Base-by-base conservation (phyloP, 2,888 invertebrate genomes). In the Marasmarcha lunaedactyla region DNA sequence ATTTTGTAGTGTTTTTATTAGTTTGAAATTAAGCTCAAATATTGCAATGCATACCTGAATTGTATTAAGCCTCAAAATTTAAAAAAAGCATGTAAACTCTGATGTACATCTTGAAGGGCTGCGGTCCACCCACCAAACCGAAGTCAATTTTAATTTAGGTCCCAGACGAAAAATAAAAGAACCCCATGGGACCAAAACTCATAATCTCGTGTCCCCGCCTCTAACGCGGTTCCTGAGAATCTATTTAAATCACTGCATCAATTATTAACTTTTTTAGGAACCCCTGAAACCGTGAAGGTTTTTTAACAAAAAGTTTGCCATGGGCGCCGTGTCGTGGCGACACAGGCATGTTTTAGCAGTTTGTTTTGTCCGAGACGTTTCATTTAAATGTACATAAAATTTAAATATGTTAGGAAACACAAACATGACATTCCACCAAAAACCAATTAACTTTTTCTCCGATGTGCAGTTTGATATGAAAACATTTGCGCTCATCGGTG, bases 71-170 rank as follows among this genome's bases (percentile, higher is more conserved):
- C 7, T 20, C 3, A 20, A 20, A 7, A 20, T 20, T 20, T 20
- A 20, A 20, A 20, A 20, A 20, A 20, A 20, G 20, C 20, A 20
- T 20, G 20, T 5, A 20, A 20, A 20, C 20, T 20, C 20, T 20
- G 20, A 20, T 20, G 20, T 7, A 20, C 20, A 20, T 7, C 7
- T 20, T 20, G 20, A 20, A 20, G 7, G 20, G 20, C 20, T 20
- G 20, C 20, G 34, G 6, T 6, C 12, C 34, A 13, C 34, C 34
- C 34, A 34, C 34, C 9, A 13, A 14, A 14, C 34, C 14, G 14
- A 54, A 66, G 64, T 68, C 71, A 68, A 65, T 74, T n/a, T 74
- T 71, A 73, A 76, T 77, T 76, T 71, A 56, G 66, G 57, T 63
- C 50, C 64, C 73, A 74, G 74, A 73, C 76, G 60, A 64, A 70